Base-by-base conservation (phyloP, 2,888 invertebrate species). In the Rhagonycha fulva region DNA sequence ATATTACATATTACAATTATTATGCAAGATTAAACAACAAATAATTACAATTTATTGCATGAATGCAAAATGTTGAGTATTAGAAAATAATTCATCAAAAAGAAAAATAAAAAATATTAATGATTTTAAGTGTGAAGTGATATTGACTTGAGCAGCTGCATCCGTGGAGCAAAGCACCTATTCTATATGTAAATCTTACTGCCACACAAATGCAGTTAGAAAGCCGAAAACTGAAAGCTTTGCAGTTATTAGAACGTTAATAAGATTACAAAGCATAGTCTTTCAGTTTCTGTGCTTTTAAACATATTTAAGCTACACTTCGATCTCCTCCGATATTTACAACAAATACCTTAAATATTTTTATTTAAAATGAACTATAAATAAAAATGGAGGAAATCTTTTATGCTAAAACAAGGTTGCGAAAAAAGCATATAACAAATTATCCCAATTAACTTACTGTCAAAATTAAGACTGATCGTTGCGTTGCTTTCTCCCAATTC, bases 401-500 rank as follows among this genome's bases (percentile, higher is more conserved):
- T 60, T 67, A 70, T 70, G 67, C 70, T 67, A 70, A 71, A 32
- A 62, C 14, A 14, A 67, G 70, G 67, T 60, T 62, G 68, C 68
- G 26, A 76, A 74, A 76, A 74, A 74, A 63, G 71, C 63, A 70
- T 71, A 71, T 60, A 61, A 62, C 14, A 66, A 60, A 62, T 47
- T 63, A 70, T 67, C 70, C 32, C 66, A 60, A 66, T 74, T 30
- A 67, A 95, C 97, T 96, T 92, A 98, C 98, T 98, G 93, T 97
- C 97, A 91, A 98, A 97, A 91, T 98, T 98, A 85, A 98, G 93
- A 90, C 97, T 97, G 89, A 98, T 97, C 80, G 97, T 97, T 79
- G 97, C 97, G 89, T 97, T 97, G 88, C 97, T 97, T 89, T 98
- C 98, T 88, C 98, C 98, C 85, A 98, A 93, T 90, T 98, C 97